Base-by-base conservation (phyloP, 2,888 invertebrate genomes). In the Megalurothrips usitatus region DNA sequence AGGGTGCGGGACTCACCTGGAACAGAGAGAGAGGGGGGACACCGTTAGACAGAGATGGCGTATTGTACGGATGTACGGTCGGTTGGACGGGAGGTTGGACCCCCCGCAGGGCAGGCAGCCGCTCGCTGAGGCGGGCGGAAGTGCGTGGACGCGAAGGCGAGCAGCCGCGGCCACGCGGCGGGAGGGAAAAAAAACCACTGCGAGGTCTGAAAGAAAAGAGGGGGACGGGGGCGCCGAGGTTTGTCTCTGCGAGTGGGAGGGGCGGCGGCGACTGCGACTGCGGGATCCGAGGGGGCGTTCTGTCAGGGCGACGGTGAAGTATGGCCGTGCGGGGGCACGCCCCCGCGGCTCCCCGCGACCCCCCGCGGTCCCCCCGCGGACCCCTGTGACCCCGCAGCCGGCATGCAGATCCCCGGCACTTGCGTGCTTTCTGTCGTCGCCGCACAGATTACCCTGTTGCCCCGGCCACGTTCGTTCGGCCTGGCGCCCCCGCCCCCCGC, bases 251-350 rank as follows among this genome's bases (percentile, higher is more conserved):
- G 68, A 23, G 19, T 9, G 68, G 68, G 23, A 0, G 68, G 68
- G 68, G 68, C 23, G 68, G 11, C 23, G 68, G 68, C 9, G n/a
- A n/a, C n/a, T n/a, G 63, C 63, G 63, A 9, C 63, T 10, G 63
- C n/a, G 9, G 68, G 23, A n/a, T 58, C 17, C 58, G 58, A 58
- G 58, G 58, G 58, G 58, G 17, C n/a, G 58, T 58, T 23, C 68
- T 75, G 68, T 75, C 68, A 75, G 23, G 68, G 23, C 68, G 23
- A 14, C 68, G 19, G 68, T 75, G 68, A 75, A 75, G 68, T 75
- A 75, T 75, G 68, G 68, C 68, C 68, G 8, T 12, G 11, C 58
- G 17, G 14, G 14, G 19, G 58, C 34, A 43, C 52, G 14, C 52
- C 52, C 19, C 52, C 52, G 52, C 14, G 52, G 52, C 52, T n/a